Evolutionary conservation across 2,888 invertebrate genomes (phyloP), one percentile per base, ranked within the genome.

Genomic region (Tillus elongatus): DNA sequence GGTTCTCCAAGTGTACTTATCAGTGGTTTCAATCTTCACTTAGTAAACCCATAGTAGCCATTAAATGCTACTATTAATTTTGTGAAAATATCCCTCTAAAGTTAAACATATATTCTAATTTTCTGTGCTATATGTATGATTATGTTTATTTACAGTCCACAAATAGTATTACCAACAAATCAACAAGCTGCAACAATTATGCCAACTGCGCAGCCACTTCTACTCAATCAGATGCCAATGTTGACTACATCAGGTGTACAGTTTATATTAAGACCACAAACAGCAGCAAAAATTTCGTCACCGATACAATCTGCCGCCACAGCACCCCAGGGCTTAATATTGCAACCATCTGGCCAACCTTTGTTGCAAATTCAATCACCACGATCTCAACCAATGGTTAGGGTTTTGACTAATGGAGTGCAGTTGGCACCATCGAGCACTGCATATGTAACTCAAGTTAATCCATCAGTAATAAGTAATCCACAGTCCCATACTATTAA

Each of bases 181-280:
- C 59, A 60, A 35, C 51, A 45, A 35, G 42, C 53, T 15, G 61
- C 65, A 6, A 62, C 66, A 4, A 53, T 66, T 46, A 59, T 66
- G 58, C 65, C 61, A 4, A 56, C 64, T 3, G 61, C 61, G 1
- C 66, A 65, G 39, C 64, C 64, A 4, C 46, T 66, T 15, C 54
- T 66, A 3, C 47, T 64, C 16, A 66, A 66, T 45, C 66, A 66
- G 45, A 65, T 66, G 64, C 63, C 62, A 3, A 56, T 61, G 53
- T 41, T 63, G 33, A 67, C 70, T 4, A 71, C 77, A 33, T 78
- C 79, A 50, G 78, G 79, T 31, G 78, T 82, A 37, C 82, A 82
- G 57, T 71, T 82, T 45, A 80, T 82, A 47, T 65, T 82, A 48
- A 69, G 81, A 50, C 78, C 80, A 39, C 77, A 78, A 38, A 69